Percentiles rank a stretch among this genome's conserved stretches.
These are phyloP conservation scores for Macroglossus sobrinus DNA, from an alignment of 2,113 vertebrate genomes.

Conservation along the genomic window DNA sequence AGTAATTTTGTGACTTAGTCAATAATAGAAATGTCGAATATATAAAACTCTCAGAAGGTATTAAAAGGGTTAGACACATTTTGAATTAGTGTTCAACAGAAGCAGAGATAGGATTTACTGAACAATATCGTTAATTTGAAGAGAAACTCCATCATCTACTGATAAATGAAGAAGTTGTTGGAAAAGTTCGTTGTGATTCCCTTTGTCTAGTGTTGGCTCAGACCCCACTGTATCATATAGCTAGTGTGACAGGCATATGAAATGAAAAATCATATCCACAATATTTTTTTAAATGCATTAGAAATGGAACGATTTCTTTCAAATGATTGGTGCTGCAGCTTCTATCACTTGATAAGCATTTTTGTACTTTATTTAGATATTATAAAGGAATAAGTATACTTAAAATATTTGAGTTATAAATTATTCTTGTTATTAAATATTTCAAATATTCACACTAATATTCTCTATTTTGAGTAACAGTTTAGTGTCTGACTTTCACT, in stretches of 20 bases:
- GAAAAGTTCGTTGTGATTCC: background rate
- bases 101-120: background rate
- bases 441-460: conserved; percentile 7
- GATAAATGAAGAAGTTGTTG: background rate
- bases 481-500: conserved; percentile 14
- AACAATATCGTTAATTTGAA: background rate
- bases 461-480: conserved; percentile 33
- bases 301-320: conserved; percentile 30
- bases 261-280: background rate
- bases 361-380: conserved; percentile 41
- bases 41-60: background rate
- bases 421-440: conserved; percentile 26
- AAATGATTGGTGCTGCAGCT: conserved; percentile 14
- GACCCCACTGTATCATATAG: background rate
- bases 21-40: background rate
- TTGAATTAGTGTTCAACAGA: background rate
- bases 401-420: conserved; percentile 34
- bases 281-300: background rate
- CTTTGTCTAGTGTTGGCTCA: background rate
- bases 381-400: conserved; percentile 5
- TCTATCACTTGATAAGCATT: conserved; percentile 30
- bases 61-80: background rate
- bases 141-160: background rate
- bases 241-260: background rate
- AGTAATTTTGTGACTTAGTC: background rate